A percentile compares a stretch with the other conserved stretches of the same genome.
Conservation (phyloP, 2,888 invertebrate genomes). For the Chymomyza amoena region DNA sequence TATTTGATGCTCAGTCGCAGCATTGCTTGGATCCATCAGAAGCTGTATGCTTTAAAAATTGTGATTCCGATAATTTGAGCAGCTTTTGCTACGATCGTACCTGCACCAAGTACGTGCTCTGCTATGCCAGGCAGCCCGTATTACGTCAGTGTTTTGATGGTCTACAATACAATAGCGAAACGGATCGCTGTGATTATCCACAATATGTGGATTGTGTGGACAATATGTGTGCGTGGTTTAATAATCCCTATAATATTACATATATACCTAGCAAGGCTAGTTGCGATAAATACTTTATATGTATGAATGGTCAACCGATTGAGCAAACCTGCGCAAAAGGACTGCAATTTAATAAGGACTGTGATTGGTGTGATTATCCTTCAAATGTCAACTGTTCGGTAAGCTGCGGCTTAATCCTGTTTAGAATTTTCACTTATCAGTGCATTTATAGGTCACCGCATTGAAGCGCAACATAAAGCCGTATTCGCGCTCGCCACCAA, state of each 20-base stretch:
- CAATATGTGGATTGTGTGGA: constrained; percentile 73
- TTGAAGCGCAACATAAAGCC: constrained; percentile 63
- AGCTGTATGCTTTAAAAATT: constrained; percentile 41
- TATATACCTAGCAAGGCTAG: constrained; percentile 61
- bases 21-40: constrained; percentile 34
- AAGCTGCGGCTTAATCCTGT: constrained; percentile 18
- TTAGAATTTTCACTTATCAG: not conserved
- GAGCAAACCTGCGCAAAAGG: constrained; percentile 60
- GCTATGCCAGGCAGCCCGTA: constrained; percentile 63
- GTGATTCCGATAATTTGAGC: constrained; percentile 34
- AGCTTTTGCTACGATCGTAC: constrained; percentile 72
- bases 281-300: constrained; percentile 70
- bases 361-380: constrained; percentile 63
- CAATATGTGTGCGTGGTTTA: constrained; percentile 61
- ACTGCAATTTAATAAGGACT: constrained; percentile 55
- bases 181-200: constrained; percentile 75
- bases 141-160: constrained; percentile 68
- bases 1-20: constrained; percentile 40
- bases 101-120: constrained; percentile 73
- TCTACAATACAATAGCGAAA: constrained; percentile 71
- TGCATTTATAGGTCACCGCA: constrained; percentile 44
- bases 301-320: constrained; percentile 67
- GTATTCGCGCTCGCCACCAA: constrained; percentile 66
- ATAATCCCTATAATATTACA: constrained; percentile 54
- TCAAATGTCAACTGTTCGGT: constrained; percentile 61